phyloP scores from a whole-genome alignment of 2,888 invertebrate species.

The Horisme vitalbata region DNA sequence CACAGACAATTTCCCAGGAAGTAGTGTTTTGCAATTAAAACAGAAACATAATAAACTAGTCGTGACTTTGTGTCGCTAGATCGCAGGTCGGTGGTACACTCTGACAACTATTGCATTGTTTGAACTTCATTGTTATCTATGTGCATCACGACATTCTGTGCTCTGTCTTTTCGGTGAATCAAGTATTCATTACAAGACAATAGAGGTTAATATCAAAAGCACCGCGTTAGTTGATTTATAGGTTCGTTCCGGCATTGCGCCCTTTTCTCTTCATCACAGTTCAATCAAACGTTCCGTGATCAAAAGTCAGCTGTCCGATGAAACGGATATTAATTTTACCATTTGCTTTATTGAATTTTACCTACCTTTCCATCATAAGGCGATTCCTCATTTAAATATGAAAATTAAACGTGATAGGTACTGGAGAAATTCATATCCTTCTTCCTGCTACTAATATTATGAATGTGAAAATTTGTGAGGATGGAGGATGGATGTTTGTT shows the following conservation, averaged over 20 bases:
- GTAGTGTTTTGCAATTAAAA: constrained; percentile 5
- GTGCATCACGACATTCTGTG: constrained; percentile 33
- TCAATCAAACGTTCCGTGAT: constrained; percentile 56
- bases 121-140: constrained; percentile 33
- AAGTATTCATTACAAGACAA: constrained; percentile 55
- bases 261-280: constrained; percentile 57
- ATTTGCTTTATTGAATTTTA: constrained; percentile 19
- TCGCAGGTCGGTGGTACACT: constrained; percentile 7
- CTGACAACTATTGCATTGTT: constrained; percentile 24
- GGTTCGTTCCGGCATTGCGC: constrained; percentile 51
- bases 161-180: constrained; percentile 35
- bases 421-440: too few relatives aligned
- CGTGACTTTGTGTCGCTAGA: constrained; percentile 26
- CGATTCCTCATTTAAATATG: too few relatives aligned
- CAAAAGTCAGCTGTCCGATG: constrained; percentile 46
- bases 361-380: background rate
- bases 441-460: too few relatives aligned
- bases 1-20: constrained; percentile 4
- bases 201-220: constrained; percentile 62
- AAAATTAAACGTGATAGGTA: too few relatives aligned
- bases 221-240: constrained; percentile 68
- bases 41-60: constrained; percentile 5
- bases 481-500: too few relatives aligned
- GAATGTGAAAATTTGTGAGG: too few relatives aligned
- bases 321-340: constrained; percentile 48